Percentiles rank a stretch among this genome's conserved stretches.
These are phyloP conservation scores for Gymnosoma rotundatum DNA, from an alignment of 2,888 invertebrate genomes.

Conservation along the genomic window DNA sequence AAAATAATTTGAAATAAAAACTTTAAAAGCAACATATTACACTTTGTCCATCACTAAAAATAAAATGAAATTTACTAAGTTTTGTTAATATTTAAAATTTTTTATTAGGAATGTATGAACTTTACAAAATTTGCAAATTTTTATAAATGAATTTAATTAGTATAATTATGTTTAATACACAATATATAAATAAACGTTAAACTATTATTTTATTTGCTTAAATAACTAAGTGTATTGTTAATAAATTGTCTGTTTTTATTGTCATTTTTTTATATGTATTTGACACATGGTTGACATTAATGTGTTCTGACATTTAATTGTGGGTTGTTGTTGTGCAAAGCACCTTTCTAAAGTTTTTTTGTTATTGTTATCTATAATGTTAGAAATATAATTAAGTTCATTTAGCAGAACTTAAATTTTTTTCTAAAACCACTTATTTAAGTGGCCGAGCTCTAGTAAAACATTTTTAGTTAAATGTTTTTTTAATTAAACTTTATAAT, in stretches of 20 bases:
- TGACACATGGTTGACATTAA: slow-evolving; percentile 3
- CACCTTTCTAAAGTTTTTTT: slow-evolving; percentile 6
- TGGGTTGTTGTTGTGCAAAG: not conserved
- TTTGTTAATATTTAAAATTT: not conserved
- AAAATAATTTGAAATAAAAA: not conserved
- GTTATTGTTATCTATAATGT: not conserved
- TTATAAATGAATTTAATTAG: slow-evolving; percentile 36
- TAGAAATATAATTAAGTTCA: not conserved
- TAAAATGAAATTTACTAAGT: not conserved
- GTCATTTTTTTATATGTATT: not conserved
- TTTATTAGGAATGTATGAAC: slow-evolving; percentile 30
- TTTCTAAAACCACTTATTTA: not conserved
- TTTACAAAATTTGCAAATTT: slow-evolving; percentile 2
- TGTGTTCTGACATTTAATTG: not conserved
- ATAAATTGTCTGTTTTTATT: not conserved
- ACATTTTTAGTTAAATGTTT: not conserved
- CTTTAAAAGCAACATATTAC: slow-evolving; percentile 8
- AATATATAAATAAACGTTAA: slow-evolving; percentile 21
- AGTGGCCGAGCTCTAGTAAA: slow-evolving; percentile 28
- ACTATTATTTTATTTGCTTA: not conserved
- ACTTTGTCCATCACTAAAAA: not conserved
- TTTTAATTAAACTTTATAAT: not conserved
- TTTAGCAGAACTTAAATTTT: not conserved
- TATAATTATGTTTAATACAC: slow-evolving; percentile 12
- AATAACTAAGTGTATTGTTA: not conserved